Percentiles rank a stretch among this genome's conserved stretches.
Evolutionary conservation across 2,113 vertebrate genomes (phyloP).

Genomic region (Thamnophis sirtalis): DNA sequence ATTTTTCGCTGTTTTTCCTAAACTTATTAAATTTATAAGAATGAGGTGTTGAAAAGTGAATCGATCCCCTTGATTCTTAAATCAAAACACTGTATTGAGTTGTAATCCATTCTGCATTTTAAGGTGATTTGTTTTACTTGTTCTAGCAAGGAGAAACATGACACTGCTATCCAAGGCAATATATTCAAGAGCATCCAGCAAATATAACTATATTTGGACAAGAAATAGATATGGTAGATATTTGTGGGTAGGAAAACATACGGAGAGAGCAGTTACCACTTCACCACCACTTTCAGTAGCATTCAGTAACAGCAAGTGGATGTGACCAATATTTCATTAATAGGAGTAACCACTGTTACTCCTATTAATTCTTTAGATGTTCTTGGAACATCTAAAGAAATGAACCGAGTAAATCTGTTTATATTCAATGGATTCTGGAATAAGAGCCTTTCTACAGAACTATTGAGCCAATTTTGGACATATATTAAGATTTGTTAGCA

Average conservation of each 20-base stretch:
- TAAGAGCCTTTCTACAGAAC: neutral
- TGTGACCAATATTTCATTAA: neutral
- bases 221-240: neutral
- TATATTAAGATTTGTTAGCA: neutral
- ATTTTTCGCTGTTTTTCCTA: neutral
- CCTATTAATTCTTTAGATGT: too few relatives aligned
- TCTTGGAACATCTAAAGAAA: neutral
- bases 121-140: neutral
- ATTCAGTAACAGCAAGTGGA: neutral
- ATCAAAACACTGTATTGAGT: neutral
- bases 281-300: neutral
- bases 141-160: neutral
- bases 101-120: neutral
- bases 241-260: neutral
- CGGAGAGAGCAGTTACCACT: neutral
- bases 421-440: neutral
- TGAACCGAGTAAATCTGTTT: neutral
- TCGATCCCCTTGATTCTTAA: neutral
- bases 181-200: neutral
- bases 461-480: neutral
- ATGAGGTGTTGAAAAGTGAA: neutral
- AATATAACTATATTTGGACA: neutral
- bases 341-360: neutral
- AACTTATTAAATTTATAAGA: neutral
- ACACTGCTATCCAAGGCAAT: neutral